Conservation (phyloP, 1,140 invertebrate genomes). For the Drosophila ficusphila region DNA sequence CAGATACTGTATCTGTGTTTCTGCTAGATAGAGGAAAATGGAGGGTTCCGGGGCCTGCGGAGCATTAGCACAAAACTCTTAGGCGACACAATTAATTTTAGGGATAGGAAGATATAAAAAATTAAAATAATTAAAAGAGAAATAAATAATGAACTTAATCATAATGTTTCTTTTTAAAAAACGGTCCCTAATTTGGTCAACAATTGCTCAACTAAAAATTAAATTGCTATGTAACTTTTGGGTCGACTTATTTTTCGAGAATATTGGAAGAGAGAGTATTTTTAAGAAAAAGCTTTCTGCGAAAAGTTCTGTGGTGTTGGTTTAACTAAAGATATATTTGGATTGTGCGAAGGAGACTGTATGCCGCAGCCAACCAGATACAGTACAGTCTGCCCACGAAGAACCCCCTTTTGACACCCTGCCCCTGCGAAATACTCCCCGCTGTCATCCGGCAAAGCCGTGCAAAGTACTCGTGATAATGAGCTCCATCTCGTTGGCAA, state of each 20-base stretch:
- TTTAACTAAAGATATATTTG: background rate
- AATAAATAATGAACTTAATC: no score
- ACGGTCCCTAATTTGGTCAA: background rate
- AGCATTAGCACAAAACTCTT: slow-evolving; percentile 57
- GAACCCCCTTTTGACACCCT: background rate
- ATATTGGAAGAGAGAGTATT: background rate
- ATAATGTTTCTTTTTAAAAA: no score
- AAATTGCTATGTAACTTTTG: background rate
- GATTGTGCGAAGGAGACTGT: background rate
- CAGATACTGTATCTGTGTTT: slow-evolving; percentile 11
- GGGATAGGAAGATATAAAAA: no score
- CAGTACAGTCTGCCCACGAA: slow-evolving; percentile 17
- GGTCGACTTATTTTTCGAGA: background rate
- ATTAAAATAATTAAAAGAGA: no score
- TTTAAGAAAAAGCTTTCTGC: background rate
- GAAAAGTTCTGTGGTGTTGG: no score
- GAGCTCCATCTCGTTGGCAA: slow-evolving; percentile 83
- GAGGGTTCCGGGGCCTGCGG: background rate
- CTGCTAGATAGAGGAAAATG: background rate
- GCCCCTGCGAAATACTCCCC: background rate
- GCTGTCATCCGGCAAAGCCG: slow-evolving; percentile 60
- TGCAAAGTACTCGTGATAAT: slow-evolving; percentile 82
- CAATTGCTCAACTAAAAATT: no score
- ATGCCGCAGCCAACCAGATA: slow-evolving; percentile 18
- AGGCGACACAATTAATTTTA: slow-evolving; percentile 54